phyloP scores from a whole-genome alignment of 2,797 vertebrate genomes.

The Clarias laeviceps region DNA sequence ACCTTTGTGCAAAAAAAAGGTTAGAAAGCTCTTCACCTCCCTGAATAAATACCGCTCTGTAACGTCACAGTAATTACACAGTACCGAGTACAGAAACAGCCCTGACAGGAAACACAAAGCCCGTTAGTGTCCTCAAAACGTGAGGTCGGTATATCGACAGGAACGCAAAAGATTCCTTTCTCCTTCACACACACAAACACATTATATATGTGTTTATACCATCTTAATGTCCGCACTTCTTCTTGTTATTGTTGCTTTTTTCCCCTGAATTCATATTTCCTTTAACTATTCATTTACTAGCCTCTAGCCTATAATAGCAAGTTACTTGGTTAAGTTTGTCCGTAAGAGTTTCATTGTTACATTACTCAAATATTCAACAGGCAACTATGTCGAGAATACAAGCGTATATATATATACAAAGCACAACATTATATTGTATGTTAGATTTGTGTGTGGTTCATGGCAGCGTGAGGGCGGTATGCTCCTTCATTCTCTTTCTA shows the following conservation, averaged over 20 bases:
- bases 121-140: conserved; percentile 1
- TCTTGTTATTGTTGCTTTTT: too few relatives aligned
- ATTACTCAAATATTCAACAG: background rate
- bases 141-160: background rate
- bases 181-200: background rate
- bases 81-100: background rate
- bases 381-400: too few relatives aligned
- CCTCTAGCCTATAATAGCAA: background rate
- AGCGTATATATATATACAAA: background rate
- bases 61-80: conserved; percentile 5
- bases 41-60: background rate
- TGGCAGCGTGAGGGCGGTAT: conserved; percentile 20
- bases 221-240: too few relatives aligned
- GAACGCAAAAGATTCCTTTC: too few relatives aligned
- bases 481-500: background rate
- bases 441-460: background rate
- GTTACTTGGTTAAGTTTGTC: background rate
- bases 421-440: too few relatives aligned
- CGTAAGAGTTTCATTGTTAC: background rate
- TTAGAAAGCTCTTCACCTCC: background rate
- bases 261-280: background rate
- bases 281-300: background rate
- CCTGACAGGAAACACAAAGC: background rate
- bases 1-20: conserved; percentile 55
- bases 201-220: too few relatives aligned